Evolutionary conservation across 2,113 vertebrate genomes (phyloP).

Genomic region (Hypocryptadius cinnamomeus): DNA sequence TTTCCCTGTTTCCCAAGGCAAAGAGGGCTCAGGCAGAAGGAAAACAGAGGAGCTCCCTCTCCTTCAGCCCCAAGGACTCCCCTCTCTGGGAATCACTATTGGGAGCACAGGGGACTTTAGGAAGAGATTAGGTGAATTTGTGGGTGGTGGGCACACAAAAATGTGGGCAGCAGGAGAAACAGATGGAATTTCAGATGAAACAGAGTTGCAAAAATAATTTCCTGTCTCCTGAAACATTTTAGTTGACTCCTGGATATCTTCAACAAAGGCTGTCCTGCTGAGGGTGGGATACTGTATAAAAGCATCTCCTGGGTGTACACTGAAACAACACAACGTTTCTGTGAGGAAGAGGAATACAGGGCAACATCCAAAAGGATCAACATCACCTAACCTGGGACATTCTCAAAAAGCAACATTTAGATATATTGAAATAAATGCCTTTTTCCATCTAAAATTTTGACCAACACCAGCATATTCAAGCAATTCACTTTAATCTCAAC

Average conservation of each 20-base stretch:
- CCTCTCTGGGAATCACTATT: accelerated
- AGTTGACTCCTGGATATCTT: neutral
- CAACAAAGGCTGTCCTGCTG: neutral
- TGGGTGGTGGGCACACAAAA: neutral
- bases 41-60: neutral
- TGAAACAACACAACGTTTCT: neutral
- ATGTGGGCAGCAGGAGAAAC: neutral
- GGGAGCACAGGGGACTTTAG: neutral
- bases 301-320: neutral
- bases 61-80: neutral
- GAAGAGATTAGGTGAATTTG: neutral
- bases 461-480: neutral
- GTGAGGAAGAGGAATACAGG: neutral
- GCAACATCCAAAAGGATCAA: neutral
- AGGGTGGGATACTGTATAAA: neutral
- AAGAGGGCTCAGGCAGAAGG: neutral
- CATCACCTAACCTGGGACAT: no score
- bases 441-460: neutral
- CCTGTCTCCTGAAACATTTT: neutral
- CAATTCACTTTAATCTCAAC: neutral
- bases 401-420: neutral
- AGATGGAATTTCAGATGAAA: neutral
- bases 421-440: neutral
- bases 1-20: neutral
- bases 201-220: neutral